A percentile compares a stretch with the other conserved stretches of the same genome.
phyloP scores from a whole-genome alignment of 2,113 vertebrate species.

The Gambusia affinis region DNA sequence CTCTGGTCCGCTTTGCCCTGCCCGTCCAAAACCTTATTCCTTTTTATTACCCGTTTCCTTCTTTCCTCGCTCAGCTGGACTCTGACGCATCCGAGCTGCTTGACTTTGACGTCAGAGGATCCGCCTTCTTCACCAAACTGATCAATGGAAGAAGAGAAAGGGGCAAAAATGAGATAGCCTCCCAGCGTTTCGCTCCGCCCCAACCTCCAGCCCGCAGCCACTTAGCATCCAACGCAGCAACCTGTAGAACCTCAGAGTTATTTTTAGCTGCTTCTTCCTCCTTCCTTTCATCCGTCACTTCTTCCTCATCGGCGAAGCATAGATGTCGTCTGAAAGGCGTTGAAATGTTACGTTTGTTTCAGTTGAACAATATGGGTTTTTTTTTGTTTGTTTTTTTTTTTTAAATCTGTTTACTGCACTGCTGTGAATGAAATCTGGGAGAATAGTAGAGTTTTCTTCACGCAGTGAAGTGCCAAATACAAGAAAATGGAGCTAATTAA shows the following conservation, averaged over 20 bases:
- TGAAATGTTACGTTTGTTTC: slow-evolving; percentile 3
- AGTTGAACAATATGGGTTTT: too few relatives aligned
- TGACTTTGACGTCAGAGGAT: slow-evolving; percentile 67
- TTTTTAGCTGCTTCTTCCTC: slow-evolving; percentile 44
- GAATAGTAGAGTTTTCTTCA: not conserved
- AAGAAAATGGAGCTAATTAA: not conserved
- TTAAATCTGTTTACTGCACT: too few relatives aligned
- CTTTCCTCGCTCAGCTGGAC: slow-evolving; percentile 62
- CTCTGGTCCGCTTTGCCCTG: slow-evolving; percentile 11
- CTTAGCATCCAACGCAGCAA: slow-evolving; percentile 45
- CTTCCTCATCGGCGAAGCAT: not conserved
- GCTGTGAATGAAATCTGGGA: too few relatives aligned
- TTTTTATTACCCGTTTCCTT: slow-evolving; percentile 42
- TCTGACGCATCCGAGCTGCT: slow-evolving; percentile 74
- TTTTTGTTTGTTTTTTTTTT: too few relatives aligned
- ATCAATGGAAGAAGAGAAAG: slow-evolving; percentile 67
- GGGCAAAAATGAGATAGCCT: not conserved
- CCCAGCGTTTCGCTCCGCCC: slow-evolving; percentile 44
- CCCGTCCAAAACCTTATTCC: slow-evolving; percentile 13
- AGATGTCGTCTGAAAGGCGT: not conserved
- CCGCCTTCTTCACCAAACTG: slow-evolving; percentile 48
- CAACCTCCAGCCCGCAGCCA: slow-evolving; percentile 19
- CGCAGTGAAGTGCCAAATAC: not conserved
- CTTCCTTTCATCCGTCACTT: not conserved
- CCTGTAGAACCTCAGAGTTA: slow-evolving; percentile 47